Evolutionary conservation across 1,140 invertebrate species (phyloP).

Genomic region (Dryas iulia): DNA sequence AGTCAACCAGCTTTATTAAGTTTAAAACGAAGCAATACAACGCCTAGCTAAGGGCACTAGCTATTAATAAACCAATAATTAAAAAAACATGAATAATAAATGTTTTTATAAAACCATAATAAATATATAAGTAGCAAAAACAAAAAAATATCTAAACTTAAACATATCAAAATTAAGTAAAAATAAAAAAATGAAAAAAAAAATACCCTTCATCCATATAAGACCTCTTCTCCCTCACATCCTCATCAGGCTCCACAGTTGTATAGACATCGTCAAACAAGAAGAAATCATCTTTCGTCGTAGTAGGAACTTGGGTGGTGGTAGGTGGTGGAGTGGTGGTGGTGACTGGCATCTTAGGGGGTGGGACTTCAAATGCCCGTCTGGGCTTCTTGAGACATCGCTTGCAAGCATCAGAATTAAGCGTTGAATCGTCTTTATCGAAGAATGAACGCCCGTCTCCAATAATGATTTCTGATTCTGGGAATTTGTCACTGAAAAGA

Average conservation of each 20-base stretch:
- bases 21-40: too few species aligned
- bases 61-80: too few species aligned
- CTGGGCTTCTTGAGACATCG: conserved; percentile 45
- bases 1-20: too few species aligned
- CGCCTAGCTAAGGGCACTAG: too few species aligned
- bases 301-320: conserved; percentile 10
- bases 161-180: not conserved
- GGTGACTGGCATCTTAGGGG: conserved; percentile 28
- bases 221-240: conserved; percentile 38
- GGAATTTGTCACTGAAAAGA: conserved; percentile 53
- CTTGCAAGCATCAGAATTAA: conserved; percentile 40
- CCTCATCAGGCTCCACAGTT: conserved; percentile 36
- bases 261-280: conserved; percentile 36
- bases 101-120: too few species aligned
- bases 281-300: conserved; percentile 36
- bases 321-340: conserved; percentile 32
- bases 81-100: too few species aligned
- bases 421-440: conserved; percentile 37
- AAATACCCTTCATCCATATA: conserved; percentile 21
- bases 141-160: too few species aligned
- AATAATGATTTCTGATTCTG: conserved; percentile 50
- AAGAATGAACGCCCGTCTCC: conserved; percentile 49
- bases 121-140: too few species aligned
- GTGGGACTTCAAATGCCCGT: conserved; percentile 33
- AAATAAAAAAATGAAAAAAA: not conserved